Percentiles rank a stretch among this genome's conserved stretches.
Evolutionary conservation across 2,888 invertebrate species (phyloP).

Genomic region (Chirona hameri): DNA sequence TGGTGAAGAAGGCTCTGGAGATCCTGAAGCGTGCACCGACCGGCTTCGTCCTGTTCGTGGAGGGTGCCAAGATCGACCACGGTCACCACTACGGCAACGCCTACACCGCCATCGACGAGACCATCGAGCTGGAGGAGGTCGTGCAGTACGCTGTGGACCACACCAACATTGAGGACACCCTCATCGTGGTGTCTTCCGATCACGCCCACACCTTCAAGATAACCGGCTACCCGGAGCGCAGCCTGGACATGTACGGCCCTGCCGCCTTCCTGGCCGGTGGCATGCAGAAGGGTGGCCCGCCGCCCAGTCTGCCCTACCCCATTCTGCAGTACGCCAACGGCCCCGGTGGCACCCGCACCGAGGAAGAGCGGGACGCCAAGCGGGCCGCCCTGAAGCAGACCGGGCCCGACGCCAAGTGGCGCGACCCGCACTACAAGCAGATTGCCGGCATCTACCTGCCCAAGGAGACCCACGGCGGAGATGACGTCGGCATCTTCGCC

Average conservation of each 20-base stretch:
- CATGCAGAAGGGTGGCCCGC: neutral
- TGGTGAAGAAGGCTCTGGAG: conserved; percentile 10
- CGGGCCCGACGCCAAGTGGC: neutral
- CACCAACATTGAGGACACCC: neutral
- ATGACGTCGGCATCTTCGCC: neutral
- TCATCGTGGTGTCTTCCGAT: neutral
- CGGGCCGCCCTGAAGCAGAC: neutral
- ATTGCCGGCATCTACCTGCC: conserved; percentile 13
- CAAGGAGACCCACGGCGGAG: neutral
- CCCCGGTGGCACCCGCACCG: neutral
- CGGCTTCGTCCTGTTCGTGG: conserved; percentile 1
- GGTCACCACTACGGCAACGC: conserved; percentile 13
- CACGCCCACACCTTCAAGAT: conserved; percentile 23
- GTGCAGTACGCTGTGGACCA: neutral
- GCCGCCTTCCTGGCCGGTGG: neutral
- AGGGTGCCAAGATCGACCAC: conserved; percentile 7
- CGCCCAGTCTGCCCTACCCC: neutral
- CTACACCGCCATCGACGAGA: neutral
- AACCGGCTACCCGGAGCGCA: neutral
- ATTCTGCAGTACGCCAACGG: conserved; percentile 10
- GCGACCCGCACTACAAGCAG: conserved; percentile 8
- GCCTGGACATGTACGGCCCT: neutral
- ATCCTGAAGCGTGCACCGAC: conserved; percentile 7
- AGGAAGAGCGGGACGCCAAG: neutral
- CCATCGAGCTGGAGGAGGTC: conserved; percentile 4